Percentiles rank a stretch among this genome's conserved stretches.
Evolutionary conservation across 2,888 invertebrate genomes (phyloP).

Genomic region (Aelia acuminata): DNA sequence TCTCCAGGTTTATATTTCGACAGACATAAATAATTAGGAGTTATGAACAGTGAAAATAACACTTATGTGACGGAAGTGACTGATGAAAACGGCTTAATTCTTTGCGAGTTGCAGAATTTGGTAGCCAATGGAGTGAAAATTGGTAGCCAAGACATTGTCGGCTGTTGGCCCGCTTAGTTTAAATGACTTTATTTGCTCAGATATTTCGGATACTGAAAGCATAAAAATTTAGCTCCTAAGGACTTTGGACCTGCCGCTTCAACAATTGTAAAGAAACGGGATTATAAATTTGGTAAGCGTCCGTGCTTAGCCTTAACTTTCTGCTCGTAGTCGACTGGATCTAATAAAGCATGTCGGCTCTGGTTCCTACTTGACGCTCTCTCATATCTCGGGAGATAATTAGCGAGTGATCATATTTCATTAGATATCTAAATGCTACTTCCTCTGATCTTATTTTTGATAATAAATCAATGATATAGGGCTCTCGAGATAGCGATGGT

Average conservation of each 20-base stretch:
- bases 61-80: background rate
- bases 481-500: background rate
- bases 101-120: background rate
- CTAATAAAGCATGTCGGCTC: background rate
- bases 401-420: background rate
- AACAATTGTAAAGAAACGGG: background rate
- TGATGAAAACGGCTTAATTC: background rate
- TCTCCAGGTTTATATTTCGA: too few species aligned
- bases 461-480: background rate
- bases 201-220: background rate
- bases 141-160: too few species aligned
- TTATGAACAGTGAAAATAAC: background rate
- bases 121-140: background rate
- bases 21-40: background rate
- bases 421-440: background rate
- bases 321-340: background rate
- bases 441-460: conserved; percentile 10
- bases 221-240: background rate
- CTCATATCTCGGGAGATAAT: background rate
- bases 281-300: background rate
- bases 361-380: background rate
- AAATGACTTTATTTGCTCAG: background rate
- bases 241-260: background rate
- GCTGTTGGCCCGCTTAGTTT: background rate
- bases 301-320: background rate